Evolutionary conservation across 2,888 invertebrate genomes (phyloP).

Genomic region (Drosophila helvetica): DNA sequence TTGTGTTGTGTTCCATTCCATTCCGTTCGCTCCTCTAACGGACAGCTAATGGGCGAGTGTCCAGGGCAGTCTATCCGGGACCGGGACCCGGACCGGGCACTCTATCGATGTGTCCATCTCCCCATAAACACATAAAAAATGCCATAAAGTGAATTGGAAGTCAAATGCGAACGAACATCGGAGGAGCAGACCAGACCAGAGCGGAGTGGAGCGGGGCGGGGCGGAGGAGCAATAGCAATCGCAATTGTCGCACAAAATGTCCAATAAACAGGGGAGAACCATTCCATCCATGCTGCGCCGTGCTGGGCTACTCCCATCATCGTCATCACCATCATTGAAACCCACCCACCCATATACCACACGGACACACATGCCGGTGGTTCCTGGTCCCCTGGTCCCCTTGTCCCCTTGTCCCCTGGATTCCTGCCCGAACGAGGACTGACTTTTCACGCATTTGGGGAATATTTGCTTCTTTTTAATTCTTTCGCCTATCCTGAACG

Average conservation of each 20-base stretch:
- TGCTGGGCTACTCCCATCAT: not conserved
- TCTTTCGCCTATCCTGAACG: conserved; percentile 44
- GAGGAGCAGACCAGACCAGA: not conserved
- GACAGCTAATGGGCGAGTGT: conserved; percentile 34
- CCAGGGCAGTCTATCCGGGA: not conserved
- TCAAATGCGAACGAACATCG: conserved; percentile 63
- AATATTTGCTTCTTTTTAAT: conserved; percentile 43
- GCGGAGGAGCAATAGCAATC: conserved; percentile 32
- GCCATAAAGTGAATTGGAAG: conserved; percentile 79
- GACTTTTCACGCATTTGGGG: conserved; percentile 21
- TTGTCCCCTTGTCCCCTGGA: not conserved
- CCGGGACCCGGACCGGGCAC: conserved; percentile 38
- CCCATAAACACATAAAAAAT: conserved; percentile 73
- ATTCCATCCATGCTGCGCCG: not conserved
- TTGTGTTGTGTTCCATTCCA: conserved; percentile 15
- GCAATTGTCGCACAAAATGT: conserved; percentile 70
- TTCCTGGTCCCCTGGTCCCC: not conserved
- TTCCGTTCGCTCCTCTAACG: conserved; percentile 10
- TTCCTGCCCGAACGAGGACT: not conserved
- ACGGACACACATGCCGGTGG: conserved; percentile 2
- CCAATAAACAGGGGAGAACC: conserved; percentile 59
- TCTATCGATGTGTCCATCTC: conserved; percentile 49
- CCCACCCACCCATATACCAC: conserved; percentile 11
- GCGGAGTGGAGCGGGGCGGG: not conserved
- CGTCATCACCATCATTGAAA: no score